Evolutionary conservation across 2,797 vertebrate genomes (phyloP), one percentile per base, ranked within the genome.

Genomic region (Hybognathus amarus): DNA sequence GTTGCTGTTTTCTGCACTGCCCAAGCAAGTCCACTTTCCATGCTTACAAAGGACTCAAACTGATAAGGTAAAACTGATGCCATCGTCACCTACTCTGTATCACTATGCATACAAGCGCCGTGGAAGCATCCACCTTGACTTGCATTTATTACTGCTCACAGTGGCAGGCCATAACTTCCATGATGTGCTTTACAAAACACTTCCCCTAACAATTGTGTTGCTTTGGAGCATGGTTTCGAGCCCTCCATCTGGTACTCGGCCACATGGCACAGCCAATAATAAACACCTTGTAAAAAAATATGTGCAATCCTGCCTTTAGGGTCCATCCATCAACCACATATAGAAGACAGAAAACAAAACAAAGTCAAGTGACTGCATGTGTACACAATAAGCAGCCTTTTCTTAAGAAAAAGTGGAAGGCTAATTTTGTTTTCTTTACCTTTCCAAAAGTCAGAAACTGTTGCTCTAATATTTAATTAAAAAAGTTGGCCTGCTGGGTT

Each of bases 121-220:
- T 15, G 12, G 24, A 61, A 15, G 78, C 27, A 50, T 70, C 67
- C 52, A 59, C 42, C 52, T 69, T 82, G 77, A 77, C 66, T 78
- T 78, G 86, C 77, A 83, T 83, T 78, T 84, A 80, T 66, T 76
- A 86, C 73, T 80, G 77, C 68, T 80, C 50, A 56, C 80, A 63
- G 66, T 68, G 36, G 61, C 80, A 85, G 80, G 42, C 79, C 33
- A 67, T 45, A 67, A 52, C 27, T 83, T 74, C 77, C 33, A 74
- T 81, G 78, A 85, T 74, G 68, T 52, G 74, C 36, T 81, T 74
- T 67, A 84, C 75, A 64, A 63, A 81, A 81, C 79, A 66, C 54
- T 24, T 81, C 61, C 61, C 52, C 63, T n/a, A 75, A 75, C 22
- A 75, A 52, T 24, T 12, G 45, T 42, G 71, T 54, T 38, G 38